phyloP scores from a whole-genome alignment of 2,797 vertebrate genomes.

The Sebastes minor region DNA sequence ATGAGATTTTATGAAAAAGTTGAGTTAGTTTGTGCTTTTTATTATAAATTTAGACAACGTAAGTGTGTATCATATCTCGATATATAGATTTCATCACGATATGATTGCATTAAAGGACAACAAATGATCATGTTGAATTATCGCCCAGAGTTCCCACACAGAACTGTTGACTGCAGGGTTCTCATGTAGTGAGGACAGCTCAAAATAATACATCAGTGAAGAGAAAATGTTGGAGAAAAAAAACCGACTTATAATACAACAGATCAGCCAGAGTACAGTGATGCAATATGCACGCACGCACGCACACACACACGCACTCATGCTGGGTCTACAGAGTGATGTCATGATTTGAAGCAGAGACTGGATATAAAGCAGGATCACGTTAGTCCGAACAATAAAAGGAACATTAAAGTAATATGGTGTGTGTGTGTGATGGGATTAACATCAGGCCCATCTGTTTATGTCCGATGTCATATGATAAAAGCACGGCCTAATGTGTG shows the following conservation, averaged over 20 bases:
- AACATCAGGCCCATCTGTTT: slow-evolving; percentile 48
- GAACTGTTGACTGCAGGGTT: background rate
- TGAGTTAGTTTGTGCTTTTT: background rate
- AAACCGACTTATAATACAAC: background rate
- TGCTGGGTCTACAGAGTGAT: slow-evolving; percentile 4
- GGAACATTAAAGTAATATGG: slow-evolving; percentile 31
- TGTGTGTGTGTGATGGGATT: slow-evolving; percentile 27
- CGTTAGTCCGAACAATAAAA: slow-evolving; percentile 26
- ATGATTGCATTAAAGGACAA: background rate
- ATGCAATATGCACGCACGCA: background rate
- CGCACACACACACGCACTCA: background rate
- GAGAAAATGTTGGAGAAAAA: background rate
- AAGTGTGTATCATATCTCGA: background rate
- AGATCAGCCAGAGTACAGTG: background rate
- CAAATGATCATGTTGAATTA: background rate
- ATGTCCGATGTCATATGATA: slow-evolving; percentile 12
- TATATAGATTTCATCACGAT: background rate
- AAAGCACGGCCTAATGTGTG: background rate
- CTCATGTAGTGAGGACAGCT: background rate
- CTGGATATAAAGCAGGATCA: slow-evolving; percentile 29
- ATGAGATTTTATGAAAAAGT: background rate
- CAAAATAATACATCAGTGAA: background rate
- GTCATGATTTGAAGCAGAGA: slow-evolving; percentile 24
- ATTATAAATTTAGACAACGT: background rate
- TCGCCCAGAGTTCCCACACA: background rate